Conservation (phyloP, 2,888 invertebrate genomes). For the Andrena bucephala region DNA sequence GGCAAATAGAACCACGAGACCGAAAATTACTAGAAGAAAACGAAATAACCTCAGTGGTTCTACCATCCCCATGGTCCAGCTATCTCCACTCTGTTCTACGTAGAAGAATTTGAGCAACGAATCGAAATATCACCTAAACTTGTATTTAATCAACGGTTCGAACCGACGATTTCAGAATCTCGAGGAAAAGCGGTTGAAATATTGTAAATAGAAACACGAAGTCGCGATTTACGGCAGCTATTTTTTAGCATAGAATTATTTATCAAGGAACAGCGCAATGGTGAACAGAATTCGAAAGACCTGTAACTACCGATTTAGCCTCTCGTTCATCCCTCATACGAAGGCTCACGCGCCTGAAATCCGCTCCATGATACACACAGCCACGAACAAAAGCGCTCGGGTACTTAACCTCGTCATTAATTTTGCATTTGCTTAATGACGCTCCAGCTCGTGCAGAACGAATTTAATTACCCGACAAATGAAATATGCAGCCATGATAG, state of each 20-base stretch:
- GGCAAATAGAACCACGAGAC: too few relatives aligned
- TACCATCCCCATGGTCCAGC: too few relatives aligned
- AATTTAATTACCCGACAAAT: slow-evolving; percentile 52
- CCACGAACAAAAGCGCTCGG: slow-evolving; percentile 24
- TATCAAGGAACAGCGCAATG: not conserved
- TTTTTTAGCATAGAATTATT: slow-evolving; percentile 32
- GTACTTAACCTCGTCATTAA: slow-evolving; percentile 42
- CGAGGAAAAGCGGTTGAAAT: not conserved
- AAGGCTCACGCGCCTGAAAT: not conserved
- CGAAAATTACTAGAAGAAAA: too few relatives aligned
- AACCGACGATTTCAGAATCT: not conserved
- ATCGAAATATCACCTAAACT: too few relatives aligned
- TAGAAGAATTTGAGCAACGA: slow-evolving; percentile 9
- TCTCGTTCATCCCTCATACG: slow-evolving; percentile 19
- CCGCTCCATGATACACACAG: slow-evolving; percentile 35
- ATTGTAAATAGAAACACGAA: not conserved
- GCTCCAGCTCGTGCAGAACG: slow-evolving; percentile 15
- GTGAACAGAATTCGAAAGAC: slow-evolving; percentile 5
- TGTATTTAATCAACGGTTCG: not conserved
- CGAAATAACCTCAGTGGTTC: too few relatives aligned
- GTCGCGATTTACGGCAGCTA: not conserved
- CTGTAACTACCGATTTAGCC: slow-evolving; percentile 2
- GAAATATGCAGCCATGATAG: slow-evolving; percentile 35
- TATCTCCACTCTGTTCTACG: not conserved
- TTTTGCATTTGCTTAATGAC: slow-evolving; percentile 43